Conservation (phyloP, 2,888 invertebrate species). For the Habrosyne pyritoides region DNA sequence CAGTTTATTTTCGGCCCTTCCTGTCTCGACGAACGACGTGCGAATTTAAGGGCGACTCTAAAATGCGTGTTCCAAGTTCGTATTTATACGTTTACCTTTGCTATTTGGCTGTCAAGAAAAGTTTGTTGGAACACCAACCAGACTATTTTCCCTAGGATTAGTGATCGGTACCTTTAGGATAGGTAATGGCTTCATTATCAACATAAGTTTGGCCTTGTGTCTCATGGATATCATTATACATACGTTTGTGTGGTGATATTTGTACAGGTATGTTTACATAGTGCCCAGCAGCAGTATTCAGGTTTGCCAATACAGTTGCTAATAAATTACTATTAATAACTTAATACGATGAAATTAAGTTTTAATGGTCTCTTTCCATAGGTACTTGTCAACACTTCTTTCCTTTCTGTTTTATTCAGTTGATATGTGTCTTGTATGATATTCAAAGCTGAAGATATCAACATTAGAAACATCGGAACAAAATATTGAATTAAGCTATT, state of each 20-base stretch:
- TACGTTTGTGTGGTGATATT: too few species aligned
- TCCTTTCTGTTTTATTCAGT: too few species aligned
- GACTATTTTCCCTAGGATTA: not conserved
- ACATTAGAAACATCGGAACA: not conserved
- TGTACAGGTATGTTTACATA: too few species aligned
- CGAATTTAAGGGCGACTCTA: constrained; percentile 75
- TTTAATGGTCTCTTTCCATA: too few species aligned
- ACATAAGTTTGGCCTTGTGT: not conserved
- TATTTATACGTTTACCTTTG: constrained; percentile 41
- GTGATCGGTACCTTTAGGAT: not conserved
- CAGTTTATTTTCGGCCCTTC: constrained; percentile 78
- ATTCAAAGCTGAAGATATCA: too few species aligned
- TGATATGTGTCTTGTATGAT: too few species aligned
- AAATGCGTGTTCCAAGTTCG: constrained; percentile 35
- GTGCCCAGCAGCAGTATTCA: too few species aligned
- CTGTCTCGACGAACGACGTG: constrained; percentile 73
- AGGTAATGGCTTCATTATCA: not conserved
- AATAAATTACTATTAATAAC: too few species aligned
- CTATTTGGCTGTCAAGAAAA: constrained; percentile 36
- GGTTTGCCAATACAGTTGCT: too few species aligned
- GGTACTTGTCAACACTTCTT: too few species aligned
- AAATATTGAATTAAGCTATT: too few species aligned
- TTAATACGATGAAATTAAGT: too few species aligned
- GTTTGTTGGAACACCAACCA: constrained; percentile 26
- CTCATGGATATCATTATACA: not conserved